These are phyloP conservation scores for Thalpophila matura DNA, from an alignment of 2,888 invertebrate species.

Conservation along the genomic window DNA sequence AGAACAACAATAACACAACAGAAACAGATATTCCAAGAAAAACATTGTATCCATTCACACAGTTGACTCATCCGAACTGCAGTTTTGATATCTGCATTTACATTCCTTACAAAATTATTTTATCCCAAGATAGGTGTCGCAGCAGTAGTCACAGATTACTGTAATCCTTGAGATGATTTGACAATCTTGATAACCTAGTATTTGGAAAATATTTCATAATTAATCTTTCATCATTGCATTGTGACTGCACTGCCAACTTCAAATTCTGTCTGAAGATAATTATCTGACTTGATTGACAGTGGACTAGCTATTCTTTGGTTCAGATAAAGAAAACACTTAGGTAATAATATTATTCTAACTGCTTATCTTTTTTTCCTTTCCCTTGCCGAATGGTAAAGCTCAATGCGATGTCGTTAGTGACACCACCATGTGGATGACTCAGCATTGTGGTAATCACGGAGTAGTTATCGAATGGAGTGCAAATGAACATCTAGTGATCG, in stretches of 20 bases:
- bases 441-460: background rate
- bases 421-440: slow-evolving; percentile 16
- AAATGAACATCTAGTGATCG: background rate
- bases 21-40: background rate
- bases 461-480: slow-evolving; percentile 8
- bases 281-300: slow-evolving; percentile 57
- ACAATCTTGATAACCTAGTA: slow-evolving; percentile 29
- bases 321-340: slow-evolving; percentile 33
- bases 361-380: slow-evolving; percentile 28
- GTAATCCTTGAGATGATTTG: slow-evolving; percentile 39
- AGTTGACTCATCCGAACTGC: background rate
- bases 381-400: slow-evolving; percentile 16
- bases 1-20: background rate
- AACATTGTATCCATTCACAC: background rate
- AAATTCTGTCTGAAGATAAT: slow-evolving; percentile 47
- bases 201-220: slow-evolving; percentile 49
- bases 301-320: slow-evolving; percentile 48
- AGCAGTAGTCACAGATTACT: slow-evolving; percentile 6
- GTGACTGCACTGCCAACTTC: slow-evolving; percentile 42
- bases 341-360: slow-evolving; percentile 47
- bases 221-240: slow-evolving; percentile 56
- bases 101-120: background rate
- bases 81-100: background rate
- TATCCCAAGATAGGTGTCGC: slow-evolving; percentile 16
- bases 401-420: slow-evolving; percentile 4